Evolutionary conservation across 2,888 invertebrate genomes (phyloP).

Genomic region (Chironomus riparius): DNA sequence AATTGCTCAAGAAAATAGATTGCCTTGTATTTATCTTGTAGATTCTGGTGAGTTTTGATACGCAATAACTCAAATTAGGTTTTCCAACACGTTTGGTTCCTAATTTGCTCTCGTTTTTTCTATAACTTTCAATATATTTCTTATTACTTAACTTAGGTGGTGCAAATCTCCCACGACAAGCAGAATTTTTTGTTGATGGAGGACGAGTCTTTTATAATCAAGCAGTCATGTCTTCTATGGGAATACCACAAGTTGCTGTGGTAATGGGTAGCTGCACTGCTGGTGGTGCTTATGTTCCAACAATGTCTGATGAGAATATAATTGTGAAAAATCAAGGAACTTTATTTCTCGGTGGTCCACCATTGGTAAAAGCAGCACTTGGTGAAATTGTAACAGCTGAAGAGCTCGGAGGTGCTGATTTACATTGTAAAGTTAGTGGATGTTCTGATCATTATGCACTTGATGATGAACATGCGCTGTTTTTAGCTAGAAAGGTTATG

Average conservation of each 20-base stretch:
- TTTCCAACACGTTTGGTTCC: no score
- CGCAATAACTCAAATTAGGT: no score
- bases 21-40: conserved; percentile 94
- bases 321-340: conserved; percentile 93
- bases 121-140: no score
- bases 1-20: conserved; percentile 79
- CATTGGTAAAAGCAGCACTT: conserved; percentile 93
- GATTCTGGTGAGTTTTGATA: conserved; percentile 65
- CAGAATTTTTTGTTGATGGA: conserved; percentile 89
- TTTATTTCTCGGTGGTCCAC: conserved; percentile 95
- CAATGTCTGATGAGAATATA: conserved; percentile 96
- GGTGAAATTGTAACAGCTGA: conserved; percentile 83
- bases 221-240: conserved; percentile 83
- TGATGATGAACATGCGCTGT: conserved; percentile 87
- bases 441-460: conserved; percentile 96
- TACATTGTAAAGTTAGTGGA: conserved; percentile 56
- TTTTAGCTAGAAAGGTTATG: conserved; percentile 74
- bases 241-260: conserved; percentile 86
- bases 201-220: conserved; percentile 96
- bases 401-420: conserved; percentile 43
- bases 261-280: conserved; percentile 98
- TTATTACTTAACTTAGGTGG: conserved; percentile 48
- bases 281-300: conserved; percentile 95
- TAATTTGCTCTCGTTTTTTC: no score
- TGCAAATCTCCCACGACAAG: conserved; percentile 88